A percentile compares a stretch with the other conserved stretches of the same genome.
Conservation (phyloP, 2,888 invertebrate genomes). For the Drosophila subsilvestris region DNA sequence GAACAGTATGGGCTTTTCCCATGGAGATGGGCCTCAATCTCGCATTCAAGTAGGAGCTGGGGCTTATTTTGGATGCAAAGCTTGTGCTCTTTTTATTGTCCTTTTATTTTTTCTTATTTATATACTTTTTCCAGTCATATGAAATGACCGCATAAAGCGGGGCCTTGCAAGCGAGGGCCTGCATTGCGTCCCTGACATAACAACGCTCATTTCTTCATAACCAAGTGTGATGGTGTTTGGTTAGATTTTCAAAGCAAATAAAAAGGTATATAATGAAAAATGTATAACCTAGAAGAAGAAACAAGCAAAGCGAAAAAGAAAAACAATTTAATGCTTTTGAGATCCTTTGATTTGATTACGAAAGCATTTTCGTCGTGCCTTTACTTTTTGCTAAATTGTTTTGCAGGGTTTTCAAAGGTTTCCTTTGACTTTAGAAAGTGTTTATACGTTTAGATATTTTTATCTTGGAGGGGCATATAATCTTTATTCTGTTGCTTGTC, state of each 20-base stretch:
- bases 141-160: neutral
- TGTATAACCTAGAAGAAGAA: slow-evolving; percentile 3
- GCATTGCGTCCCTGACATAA: slow-evolving; percentile 38
- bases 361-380: slow-evolving; percentile 10
- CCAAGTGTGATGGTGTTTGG: neutral
- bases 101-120: neutral
- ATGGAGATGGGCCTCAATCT: neutral
- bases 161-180: slow-evolving; percentile 11
- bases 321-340: slow-evolving; percentile 41
- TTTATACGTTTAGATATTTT: too few species aligned
- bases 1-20: too few species aligned
- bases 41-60: neutral
- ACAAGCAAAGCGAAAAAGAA: slow-evolving; percentile 10
- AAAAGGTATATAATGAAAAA: slow-evolving; percentile 11
- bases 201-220: slow-evolving; percentile 34
- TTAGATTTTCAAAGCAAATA: slow-evolving; percentile 31
- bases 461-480: too few species aligned
- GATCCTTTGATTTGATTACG: slow-evolving; percentile 34
- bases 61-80: slow-evolving; percentile 15
- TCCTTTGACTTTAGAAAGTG: neutral
- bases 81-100: too few species aligned
- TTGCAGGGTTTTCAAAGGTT: neutral
- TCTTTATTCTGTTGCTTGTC: too few species aligned
- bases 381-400: slow-evolving; percentile 6
- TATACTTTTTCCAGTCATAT: slow-evolving; percentile 15